Percentiles rank a stretch among this genome's conserved stretches.
These are phyloP conservation scores for Seriola rivoliana DNA, from an alignment of 2,113 vertebrate genomes.

Conservation along the genomic window DNA sequence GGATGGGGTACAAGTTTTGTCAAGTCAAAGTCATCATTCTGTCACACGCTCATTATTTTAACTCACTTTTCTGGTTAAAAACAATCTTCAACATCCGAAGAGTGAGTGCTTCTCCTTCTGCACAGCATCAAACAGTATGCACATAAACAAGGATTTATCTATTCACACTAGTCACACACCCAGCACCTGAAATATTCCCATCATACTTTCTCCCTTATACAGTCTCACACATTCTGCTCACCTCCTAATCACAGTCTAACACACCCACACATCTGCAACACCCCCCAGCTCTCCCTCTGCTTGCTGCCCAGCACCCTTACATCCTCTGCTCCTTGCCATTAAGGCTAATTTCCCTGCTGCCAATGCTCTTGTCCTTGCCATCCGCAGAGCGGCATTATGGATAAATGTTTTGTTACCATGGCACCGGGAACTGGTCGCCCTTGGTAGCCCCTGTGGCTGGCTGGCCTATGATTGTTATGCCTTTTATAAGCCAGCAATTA, in stretches of 20 bases:
- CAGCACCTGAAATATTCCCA: slow-evolving; percentile 1
- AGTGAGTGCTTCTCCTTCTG: not conserved
- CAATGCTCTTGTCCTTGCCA: slow-evolving; percentile 76
- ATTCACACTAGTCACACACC: slow-evolving; percentile 7
- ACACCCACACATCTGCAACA: slow-evolving; percentile 47
- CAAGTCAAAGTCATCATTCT: not conserved
- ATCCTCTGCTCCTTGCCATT: slow-evolving; percentile 70
- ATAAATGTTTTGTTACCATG: slow-evolving; percentile 85
- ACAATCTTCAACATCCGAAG: not conserved
- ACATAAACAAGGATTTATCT: not conserved
- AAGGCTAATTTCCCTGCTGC: slow-evolving; percentile 80
- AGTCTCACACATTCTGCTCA: slow-evolving; percentile 19
- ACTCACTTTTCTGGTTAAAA: not conserved
- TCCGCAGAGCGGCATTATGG: slow-evolving; percentile 74
- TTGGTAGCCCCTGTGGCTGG: slow-evolving; percentile 62
- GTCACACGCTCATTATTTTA: not conserved
- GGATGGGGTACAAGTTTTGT: not conserved
- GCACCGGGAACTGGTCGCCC: slow-evolving; percentile 69
- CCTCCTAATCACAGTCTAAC: slow-evolving; percentile 16
- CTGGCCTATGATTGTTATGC: slow-evolving; percentile 69
- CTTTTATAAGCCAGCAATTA: slow-evolving; percentile 80
- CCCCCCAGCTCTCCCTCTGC: slow-evolving; percentile 48
- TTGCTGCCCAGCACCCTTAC: slow-evolving; percentile 56
- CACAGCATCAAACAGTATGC: not conserved
- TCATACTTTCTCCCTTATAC: not conserved